Percentiles rank a stretch among this genome's conserved stretches.
Evolutionary conservation across 2,797 vertebrate genomes (phyloP).

Genomic region (Artibeus jamaicensis): DNA sequence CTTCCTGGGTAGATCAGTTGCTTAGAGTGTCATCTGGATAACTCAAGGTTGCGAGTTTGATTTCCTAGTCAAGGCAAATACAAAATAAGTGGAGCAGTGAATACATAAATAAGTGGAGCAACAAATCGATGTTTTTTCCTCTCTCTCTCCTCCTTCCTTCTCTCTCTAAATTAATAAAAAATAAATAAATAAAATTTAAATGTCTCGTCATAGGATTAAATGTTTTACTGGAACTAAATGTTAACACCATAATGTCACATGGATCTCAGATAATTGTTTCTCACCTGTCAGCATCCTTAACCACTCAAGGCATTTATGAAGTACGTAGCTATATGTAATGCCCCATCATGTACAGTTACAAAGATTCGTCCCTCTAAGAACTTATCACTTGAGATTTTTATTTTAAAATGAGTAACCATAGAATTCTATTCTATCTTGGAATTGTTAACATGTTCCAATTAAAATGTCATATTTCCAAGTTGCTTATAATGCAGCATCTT

Average conservation of each 20-base stretch:
- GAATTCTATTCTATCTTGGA: constrained; percentile 12
- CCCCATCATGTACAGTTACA: neutral
- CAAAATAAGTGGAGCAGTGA: neutral
- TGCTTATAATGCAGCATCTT: constrained; percentile 22
- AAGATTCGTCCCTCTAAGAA: neutral
- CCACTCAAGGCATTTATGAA: neutral
- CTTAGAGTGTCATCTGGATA: neutral
- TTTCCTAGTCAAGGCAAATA: neutral
- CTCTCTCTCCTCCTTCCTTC: too few relatives aligned
- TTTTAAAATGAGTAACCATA: neutral
- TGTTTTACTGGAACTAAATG: constrained; percentile 24
- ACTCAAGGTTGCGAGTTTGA: neutral
- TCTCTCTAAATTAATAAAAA: too few relatives aligned
- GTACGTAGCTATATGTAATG: neutral
- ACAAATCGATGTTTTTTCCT: neutral
- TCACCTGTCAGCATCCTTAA: neutral
- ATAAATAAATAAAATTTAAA: neutral
- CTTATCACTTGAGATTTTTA: neutral
- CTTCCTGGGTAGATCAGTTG: neutral
- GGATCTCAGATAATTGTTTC: neutral
- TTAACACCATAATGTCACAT: neutral
- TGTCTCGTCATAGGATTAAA: neutral
- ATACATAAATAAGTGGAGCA: too few relatives aligned
- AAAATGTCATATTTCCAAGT: constrained; percentile 46
- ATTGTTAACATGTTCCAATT: constrained; percentile 49